phyloP scores from a whole-genome alignment of 2,113 vertebrate genomes.

The Lipotes vexillifer region DNA sequence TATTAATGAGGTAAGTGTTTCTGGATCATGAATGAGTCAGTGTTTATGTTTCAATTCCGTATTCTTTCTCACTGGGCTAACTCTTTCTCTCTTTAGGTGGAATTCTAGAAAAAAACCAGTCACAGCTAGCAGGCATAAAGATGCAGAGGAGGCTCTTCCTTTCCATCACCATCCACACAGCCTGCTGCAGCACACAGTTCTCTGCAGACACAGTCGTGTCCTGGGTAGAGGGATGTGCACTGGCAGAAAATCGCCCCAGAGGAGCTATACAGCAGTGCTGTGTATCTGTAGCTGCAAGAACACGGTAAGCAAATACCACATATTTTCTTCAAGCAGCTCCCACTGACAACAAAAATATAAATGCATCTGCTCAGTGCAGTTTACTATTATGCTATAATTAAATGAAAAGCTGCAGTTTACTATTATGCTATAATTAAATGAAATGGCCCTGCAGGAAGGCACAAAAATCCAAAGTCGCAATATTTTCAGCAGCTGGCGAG shows the following conservation, averaged over 20 bases:
- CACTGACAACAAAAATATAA: background rate
- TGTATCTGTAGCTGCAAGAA: background rate
- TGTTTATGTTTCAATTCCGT: background rate
- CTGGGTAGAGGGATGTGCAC: background rate
- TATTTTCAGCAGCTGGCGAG: slow-evolving; percentile 15
- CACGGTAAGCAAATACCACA: background rate
- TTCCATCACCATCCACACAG: background rate
- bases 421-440: slow-evolving; percentile 19
- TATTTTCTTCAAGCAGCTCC: background rate
- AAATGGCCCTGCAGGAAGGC: background rate
- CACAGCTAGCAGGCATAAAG: background rate
- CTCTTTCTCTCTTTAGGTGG: background rate
- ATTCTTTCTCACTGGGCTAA: background rate
- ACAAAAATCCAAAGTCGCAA: background rate
- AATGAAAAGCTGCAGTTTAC: background rate
- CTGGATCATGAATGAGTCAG: background rate
- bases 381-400: background rate
- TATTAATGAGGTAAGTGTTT: background rate
- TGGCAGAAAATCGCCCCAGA: background rate
- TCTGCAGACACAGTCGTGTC: background rate
- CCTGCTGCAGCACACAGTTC: background rate
- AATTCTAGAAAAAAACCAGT: background rate
- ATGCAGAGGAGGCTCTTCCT: background rate
- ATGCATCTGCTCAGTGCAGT: background rate
- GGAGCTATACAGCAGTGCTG: background rate